Base-by-base conservation (phyloP, 2,797 vertebrate genomes). In the Artibeus jamaicensis region DNA sequence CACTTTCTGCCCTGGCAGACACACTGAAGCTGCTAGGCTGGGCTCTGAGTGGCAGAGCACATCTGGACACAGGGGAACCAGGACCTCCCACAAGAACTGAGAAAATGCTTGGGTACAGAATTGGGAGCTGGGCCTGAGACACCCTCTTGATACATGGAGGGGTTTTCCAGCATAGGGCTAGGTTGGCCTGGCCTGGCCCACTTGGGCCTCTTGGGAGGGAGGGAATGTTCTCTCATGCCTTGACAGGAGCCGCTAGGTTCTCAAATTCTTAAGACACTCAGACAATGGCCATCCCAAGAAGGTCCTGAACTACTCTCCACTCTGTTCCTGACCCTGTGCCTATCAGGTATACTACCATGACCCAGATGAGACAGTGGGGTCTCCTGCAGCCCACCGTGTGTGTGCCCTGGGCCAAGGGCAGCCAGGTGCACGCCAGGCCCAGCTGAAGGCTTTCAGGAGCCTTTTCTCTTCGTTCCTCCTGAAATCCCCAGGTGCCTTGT, bases 251-350 rank as follows among this genome's bases (percentile, higher is more conserved):
- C 3, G 1, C 74, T 48, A 62, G 48, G 18, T 32, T 86, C 68
- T 83, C 39, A 48, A 11, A 62, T 74, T 74, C 73, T 88, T 57
- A 29, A 93, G 65, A 70, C 50, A n/a, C 76, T 44, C 42, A 37
- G 62, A 46, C 48, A 62, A 0, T 42, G 53, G 32, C 34, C n/a
- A 3, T 32, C 19, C 82, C 46, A 0, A 71, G 53, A 37, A 79
- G 82, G 84, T n/a, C 44, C 86, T 26, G 24, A 37, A 12, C 50
- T 2, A 0, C 46, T 59, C 29, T 57, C 65, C 7, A 4, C 34
- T 21, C 78, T 81, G n/a, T 39, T 74, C 76, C 50, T 83, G 82
- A 86, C 70, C 32, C 55, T 1, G 14, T 57, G 77, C 77, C 67
- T 19, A 32, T 16, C 39, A 34, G 21, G 55, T 39, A 2, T 15